Percentiles rank a stretch among this genome's conserved stretches.
These are phyloP conservation scores for Silurus lanzhouensis DNA, from an alignment of 2,797 vertebrate genomes.

Conservation along the genomic window DNA sequence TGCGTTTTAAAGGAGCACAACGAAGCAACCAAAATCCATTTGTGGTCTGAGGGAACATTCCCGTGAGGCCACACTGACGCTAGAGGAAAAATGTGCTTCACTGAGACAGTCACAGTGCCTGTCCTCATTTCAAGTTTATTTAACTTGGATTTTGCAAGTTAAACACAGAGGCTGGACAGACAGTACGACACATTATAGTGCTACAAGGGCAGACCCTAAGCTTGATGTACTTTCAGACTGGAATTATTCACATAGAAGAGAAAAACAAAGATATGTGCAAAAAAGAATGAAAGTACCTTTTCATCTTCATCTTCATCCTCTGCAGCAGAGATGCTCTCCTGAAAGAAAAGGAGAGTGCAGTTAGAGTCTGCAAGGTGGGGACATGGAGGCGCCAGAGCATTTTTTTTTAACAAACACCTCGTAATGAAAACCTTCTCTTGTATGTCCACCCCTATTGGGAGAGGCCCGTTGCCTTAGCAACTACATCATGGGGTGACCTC, in stretches of 20 bases:
- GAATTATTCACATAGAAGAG: slow-evolving; percentile 44
- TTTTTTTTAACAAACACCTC: slow-evolving; percentile 81
- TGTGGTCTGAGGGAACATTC: slow-evolving; percentile 63
- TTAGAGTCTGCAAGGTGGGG: slow-evolving; percentile 66
- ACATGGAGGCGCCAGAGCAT: slow-evolving; percentile 73
- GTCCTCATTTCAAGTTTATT: slow-evolving; percentile 55
- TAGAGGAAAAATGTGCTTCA: slow-evolving; percentile 48
- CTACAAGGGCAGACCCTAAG: slow-evolving; percentile 22
- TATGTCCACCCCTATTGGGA: slow-evolving; percentile 82
- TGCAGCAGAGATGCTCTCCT: slow-evolving; percentile 86
- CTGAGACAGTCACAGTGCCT: slow-evolving; percentile 58
- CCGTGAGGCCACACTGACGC: slow-evolving; percentile 62
- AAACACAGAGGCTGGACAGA: slow-evolving; percentile 40
- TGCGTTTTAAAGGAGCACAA: slow-evolving; percentile 64
- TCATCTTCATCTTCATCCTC: slow-evolving; percentile 96
- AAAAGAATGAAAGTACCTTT: slow-evolving; percentile 80
- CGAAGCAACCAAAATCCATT: slow-evolving; percentile 60
- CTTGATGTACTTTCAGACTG: slow-evolving; percentile 33
- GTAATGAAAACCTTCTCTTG: slow-evolving; percentile 82
- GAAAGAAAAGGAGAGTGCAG: slow-evolving; percentile 61
- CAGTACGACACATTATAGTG: slow-evolving; percentile 10
- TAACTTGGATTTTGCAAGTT: slow-evolving; percentile 51
- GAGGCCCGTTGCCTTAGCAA: slow-evolving; percentile 82
- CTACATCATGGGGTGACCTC: slow-evolving; percentile 81
- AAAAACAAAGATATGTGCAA: slow-evolving; percentile 2